Evolutionary conservation across 2,888 invertebrate genomes (phyloP), one percentile per base, ranked within the genome.

Genomic region (Meta bourneti): DNA sequence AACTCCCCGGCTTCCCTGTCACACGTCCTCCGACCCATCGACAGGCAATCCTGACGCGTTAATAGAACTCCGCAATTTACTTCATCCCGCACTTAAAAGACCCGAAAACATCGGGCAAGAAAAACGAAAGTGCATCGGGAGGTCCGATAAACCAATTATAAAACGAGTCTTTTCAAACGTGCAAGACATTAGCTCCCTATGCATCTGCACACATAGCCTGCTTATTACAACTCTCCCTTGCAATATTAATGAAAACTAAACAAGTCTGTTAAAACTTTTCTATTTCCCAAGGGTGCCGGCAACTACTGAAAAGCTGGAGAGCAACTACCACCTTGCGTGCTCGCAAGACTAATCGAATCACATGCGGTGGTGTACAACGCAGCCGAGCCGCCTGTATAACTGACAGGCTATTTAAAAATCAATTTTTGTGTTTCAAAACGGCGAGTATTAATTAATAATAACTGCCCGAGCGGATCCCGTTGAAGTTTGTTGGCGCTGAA

Each of bases 331-430:
- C 80, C 11, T 80, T 61, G 72, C 75, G 72, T 74, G 69, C 80
- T 20, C 19, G 61, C 16, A 61, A 8, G 49, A 49, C 54, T 81
- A 80, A 81, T 80, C 81, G 74, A 81, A 81, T 80, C 74, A 69
- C 54, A 52, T 19, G 61, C 49, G 19, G 81, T 69, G 54, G 71
- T 80, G 81, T 81, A 81, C 69, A 88, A 54, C 81, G 81, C 69
- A 75, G 54, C 54, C 61, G 81, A 88, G 75, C 74, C 13, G 9
- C 79, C 13, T 71, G 71, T 54, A 88, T 81, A 88, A 80, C 74
- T 88, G 88, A 88, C 88, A 88, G 81, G 81, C 75, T 88, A 88
- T 88, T 88, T 88, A 88, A 88, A 88, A 88, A 88, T 88, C 88
- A 88, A 88, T 88, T 88, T 88, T 88, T 88, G 81, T 81, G 81